Conservation (phyloP, 2,113 vertebrate genomes). For the Clarias gariepinus region DNA sequence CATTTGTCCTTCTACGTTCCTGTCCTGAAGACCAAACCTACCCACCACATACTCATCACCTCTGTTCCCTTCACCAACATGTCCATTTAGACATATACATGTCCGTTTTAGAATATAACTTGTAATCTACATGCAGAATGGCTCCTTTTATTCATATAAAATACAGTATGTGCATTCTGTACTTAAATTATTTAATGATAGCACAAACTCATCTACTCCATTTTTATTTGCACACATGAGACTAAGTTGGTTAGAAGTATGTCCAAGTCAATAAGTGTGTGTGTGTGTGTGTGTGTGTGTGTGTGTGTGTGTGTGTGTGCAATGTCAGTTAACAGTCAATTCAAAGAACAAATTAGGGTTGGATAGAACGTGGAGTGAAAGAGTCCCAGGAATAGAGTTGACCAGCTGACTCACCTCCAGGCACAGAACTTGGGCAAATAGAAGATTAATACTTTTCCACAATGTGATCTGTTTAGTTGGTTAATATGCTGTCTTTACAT, state of each 20-base stretch:
- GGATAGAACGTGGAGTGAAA: no score
- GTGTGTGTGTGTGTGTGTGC: not conserved
- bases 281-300: not conserved
- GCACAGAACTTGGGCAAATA: no score
- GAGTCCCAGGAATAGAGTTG: no score
- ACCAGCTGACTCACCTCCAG: no score
- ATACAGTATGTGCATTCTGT: not conserved
- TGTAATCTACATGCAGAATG: not conserved
- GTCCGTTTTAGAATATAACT: not conserved
- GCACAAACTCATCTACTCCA: not conserved
- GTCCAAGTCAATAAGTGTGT: not conserved
- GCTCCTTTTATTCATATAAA: not conserved
- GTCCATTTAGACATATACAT: no score
- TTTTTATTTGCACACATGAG: not conserved
- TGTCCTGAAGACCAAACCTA: no score
- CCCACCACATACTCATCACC: no score
- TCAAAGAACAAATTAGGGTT: not conserved
- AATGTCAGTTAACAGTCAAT: not conserved
- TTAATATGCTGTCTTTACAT: no score
- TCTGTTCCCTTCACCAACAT: no score
- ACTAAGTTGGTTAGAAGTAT: not conserved
- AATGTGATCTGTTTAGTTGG: no score
- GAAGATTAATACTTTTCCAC: no score
- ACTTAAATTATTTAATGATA: not conserved
- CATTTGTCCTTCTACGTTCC: no score